A percentile compares a stretch with the other conserved stretches of the same genome.
Conservation (phyloP, 2,888 invertebrate genomes). For the Hydrotaea diabolus region DNA sequence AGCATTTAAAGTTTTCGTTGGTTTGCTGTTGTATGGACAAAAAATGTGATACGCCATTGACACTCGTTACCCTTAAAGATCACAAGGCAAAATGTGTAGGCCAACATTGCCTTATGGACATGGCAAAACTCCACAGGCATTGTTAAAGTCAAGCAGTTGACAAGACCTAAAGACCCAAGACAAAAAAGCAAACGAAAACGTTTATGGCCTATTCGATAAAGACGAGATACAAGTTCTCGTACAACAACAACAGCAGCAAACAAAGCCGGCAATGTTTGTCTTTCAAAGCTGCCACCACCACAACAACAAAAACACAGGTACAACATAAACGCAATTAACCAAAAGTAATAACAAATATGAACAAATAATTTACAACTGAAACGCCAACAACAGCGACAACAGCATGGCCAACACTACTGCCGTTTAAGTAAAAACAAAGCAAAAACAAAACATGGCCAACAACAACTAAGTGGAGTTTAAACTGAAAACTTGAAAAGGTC, state of each 20-base stretch:
- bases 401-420: neutral
- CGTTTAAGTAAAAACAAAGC: neutral
- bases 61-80: neutral
- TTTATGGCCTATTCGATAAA: no score
- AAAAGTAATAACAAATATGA: conserved; percentile 47
- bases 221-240: neutral
- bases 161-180: neutral
- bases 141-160: neutral
- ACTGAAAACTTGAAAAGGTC: conserved; percentile 31
- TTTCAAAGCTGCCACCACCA: neutral
- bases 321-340: conserved; percentile 26
- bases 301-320: no score
- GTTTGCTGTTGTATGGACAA: neutral
- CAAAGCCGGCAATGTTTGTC: neutral
- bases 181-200: neutral
- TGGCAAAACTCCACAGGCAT: neutral
- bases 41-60: neutral
- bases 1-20: no score
- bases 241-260: neutral
- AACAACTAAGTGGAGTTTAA: neutral
- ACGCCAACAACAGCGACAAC: neutral
- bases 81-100: neutral
- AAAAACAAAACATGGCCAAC: conserved; percentile 21
- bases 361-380: conserved; percentile 30
- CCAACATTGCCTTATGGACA: neutral